A percentile compares a stretch with the other conserved stretches of the same genome.
Evolutionary conservation across 2,797 vertebrate species (phyloP).

Genomic region (Merluccius polli): DNA sequence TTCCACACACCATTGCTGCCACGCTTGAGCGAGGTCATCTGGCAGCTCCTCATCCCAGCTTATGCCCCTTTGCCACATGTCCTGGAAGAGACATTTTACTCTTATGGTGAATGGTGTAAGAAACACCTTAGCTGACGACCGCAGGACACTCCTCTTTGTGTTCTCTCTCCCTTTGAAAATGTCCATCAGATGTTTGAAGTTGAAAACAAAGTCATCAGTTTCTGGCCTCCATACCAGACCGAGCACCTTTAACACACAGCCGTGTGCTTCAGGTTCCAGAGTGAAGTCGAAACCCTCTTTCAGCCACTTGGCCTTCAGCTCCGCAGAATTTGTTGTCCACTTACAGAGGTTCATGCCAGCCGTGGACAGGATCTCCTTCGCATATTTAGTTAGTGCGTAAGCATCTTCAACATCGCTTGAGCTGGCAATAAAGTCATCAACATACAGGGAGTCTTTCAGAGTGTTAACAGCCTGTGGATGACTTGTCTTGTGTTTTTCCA

Average conservation of each 20-base stretch:
- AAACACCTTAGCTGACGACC: too few species aligned
- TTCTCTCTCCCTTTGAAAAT: slow-evolving; percentile 14
- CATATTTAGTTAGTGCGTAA: background rate
- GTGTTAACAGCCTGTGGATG: background rate
- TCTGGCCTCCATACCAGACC: slow-evolving; percentile 28
- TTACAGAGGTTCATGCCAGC: slow-evolving; percentile 10
- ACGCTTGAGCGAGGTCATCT: too few species aligned
- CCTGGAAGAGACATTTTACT: too few species aligned
- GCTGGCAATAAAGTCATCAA: slow-evolving; percentile 10
- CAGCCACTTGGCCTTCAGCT: slow-evolving; percentile 11
- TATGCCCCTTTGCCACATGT: too few species aligned
- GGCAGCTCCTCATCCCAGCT: too few species aligned
- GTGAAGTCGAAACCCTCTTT: too few species aligned
- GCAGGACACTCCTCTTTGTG: slow-evolving; percentile 19
- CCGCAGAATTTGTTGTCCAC: background rate
- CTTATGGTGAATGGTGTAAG: too few species aligned
- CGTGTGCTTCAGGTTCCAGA: background rate
- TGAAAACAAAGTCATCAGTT: slow-evolving; percentile 24
- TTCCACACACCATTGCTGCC: too few species aligned
- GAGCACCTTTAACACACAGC: slow-evolving; percentile 19
- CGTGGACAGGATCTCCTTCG: background rate
- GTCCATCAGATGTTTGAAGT: slow-evolving; percentile 4
- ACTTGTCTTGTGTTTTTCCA: background rate
- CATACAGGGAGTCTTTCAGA: background rate
- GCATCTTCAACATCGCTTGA: background rate